Evolutionary conservation across 2,888 invertebrate species (phyloP).

Genomic region (Icerya purchasi): DNA sequence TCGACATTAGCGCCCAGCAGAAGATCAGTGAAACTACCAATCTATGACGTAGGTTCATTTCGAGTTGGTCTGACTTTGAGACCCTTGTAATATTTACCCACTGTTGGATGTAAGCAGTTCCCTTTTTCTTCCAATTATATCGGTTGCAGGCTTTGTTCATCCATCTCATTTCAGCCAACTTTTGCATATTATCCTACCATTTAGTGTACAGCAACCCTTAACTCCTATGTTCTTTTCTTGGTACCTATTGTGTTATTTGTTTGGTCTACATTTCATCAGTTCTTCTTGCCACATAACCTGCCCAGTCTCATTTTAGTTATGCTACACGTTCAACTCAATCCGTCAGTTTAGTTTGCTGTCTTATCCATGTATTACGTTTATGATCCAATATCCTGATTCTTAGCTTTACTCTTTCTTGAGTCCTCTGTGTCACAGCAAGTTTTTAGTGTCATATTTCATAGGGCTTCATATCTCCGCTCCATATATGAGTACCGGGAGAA

Average conservation of each 20-base stretch:
- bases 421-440: neutral
- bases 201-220: too few relatives aligned
- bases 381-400: conserved; percentile 1
- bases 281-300: neutral
- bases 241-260: neutral
- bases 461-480: neutral
- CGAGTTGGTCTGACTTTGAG: too few relatives aligned
- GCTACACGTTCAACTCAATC: neutral
- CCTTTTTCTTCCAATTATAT: too few relatives aligned
- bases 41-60: too few relatives aligned
- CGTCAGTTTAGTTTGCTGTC: neutral
- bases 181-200: too few relatives aligned
- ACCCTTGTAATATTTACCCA: too few relatives aligned
- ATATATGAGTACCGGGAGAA: neutral
- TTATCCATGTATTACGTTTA: neutral
- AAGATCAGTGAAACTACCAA: too few relatives aligned
- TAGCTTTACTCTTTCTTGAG: conserved; percentile 2
- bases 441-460: neutral
- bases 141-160: too few relatives aligned
- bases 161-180: too few relatives aligned
- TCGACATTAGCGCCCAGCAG: too few relatives aligned
- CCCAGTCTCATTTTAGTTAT: neutral
- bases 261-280: conserved; percentile 5
- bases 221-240: too few relatives aligned
- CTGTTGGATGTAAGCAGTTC: too few relatives aligned